A percentile compares a stretch with the other conserved stretches of the same genome.
phyloP scores from a whole-genome alignment of 2,888 invertebrate species.

The Megalurothrips usitatus region DNA sequence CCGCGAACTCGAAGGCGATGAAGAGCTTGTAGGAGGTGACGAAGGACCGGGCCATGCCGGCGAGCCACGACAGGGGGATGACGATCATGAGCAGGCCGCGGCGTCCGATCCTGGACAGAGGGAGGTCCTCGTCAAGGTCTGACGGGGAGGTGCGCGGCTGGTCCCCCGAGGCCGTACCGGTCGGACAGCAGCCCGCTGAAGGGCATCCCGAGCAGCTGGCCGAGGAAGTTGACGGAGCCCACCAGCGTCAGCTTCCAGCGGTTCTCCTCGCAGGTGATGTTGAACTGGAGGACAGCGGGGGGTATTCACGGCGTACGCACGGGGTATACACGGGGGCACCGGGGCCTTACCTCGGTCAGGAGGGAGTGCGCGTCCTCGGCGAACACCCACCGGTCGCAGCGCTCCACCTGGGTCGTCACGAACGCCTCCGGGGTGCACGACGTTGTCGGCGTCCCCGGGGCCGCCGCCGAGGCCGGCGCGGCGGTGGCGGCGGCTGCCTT shows the following conservation, averaged over 20 bases:
- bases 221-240: conserved; percentile 2
- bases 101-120: conserved; percentile 57
- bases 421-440: neutral
- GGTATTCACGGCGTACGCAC: too few relatives aligned
- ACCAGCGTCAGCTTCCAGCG: conserved; percentile 2
- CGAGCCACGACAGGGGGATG: conserved; percentile 56
- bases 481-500: neutral
- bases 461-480: too few relatives aligned
- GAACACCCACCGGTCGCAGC: conserved; percentile 30
- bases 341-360: conserved; percentile 55
- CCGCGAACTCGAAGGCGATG: conserved; percentile 63
- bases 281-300: neutral
- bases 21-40: conserved; percentile 66
- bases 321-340: too few relatives aligned
- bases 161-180: neutral
- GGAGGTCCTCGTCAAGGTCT: too few relatives aligned
- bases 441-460: too few relatives aligned
- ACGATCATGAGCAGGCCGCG: conserved; percentile 56
- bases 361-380: conserved; percentile 57
- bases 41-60: conserved; percentile 64
- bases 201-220: neutral
- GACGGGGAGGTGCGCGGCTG: too few relatives aligned
- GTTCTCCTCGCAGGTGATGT: conserved; percentile 9
- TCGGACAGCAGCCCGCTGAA: neutral
- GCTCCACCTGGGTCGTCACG: conserved; percentile 38